Evolutionary conservation across 2,888 invertebrate genomes (phyloP).

Genomic region (Theristus sp.): DNA sequence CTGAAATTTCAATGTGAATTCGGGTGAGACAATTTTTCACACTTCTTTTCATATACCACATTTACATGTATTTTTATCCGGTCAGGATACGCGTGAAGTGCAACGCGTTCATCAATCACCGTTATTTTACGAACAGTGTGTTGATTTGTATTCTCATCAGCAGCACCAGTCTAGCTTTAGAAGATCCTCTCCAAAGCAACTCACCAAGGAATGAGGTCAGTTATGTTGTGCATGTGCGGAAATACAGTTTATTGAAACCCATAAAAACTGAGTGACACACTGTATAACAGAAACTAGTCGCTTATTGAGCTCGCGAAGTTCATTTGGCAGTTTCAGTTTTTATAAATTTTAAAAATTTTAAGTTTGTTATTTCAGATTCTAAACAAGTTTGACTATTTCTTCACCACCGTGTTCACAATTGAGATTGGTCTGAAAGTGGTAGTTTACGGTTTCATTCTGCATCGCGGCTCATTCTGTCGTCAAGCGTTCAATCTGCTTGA

Average conservation of each 20-base stretch:
- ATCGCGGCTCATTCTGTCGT: constrained; percentile 92
- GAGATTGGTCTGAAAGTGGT: constrained; percentile 82
- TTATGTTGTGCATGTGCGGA: no score
- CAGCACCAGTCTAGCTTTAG: constrained; percentile 90
- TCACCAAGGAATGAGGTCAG: constrained; percentile 61
- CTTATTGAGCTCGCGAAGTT: background rate
- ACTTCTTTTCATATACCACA: no score
- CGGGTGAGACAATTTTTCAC: no score
- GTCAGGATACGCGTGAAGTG: constrained; percentile 85
- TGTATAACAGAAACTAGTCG: no score
- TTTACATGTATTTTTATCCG: no score
- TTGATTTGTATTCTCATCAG: constrained; percentile 94
- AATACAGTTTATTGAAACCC: no score
- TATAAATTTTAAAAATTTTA: constrained; percentile 30
- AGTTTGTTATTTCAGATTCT: constrained; percentile 50
- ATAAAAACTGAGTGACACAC: no score
- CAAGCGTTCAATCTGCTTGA: constrained; percentile 97
- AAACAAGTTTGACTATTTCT: constrained; percentile 88
- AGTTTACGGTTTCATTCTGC: constrained; percentile 88
- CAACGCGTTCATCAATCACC: constrained; percentile 85
- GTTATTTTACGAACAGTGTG: constrained; percentile 84
- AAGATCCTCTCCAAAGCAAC: constrained; percentile 70
- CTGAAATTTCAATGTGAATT: no score
- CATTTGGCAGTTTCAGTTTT: background rate
- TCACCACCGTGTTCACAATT: constrained; percentile 91